Evolutionary conservation across 2,113 vertebrate species (phyloP), one percentile per base, ranked within the genome.

Genomic region (Bubo blakistoni): DNA sequence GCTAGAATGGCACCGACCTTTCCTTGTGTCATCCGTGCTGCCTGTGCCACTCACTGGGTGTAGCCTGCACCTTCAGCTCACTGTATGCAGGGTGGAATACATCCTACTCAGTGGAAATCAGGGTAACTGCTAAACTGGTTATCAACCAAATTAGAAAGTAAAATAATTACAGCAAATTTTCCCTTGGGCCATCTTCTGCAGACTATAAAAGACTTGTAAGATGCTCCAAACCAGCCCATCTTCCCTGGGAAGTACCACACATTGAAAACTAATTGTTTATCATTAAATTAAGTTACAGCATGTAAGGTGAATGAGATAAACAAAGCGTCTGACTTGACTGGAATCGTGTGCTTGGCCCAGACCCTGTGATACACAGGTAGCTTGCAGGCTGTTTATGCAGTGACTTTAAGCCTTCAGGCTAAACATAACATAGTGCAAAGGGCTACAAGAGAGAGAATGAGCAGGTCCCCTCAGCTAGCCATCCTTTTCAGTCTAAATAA

Each of bases 131-230:
- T 54, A 38, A 87, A 83, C n/a, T 67, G n/a, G 38, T 51, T 85
- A 87, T 14, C 54, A 80, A 36, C 12, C 49, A 27, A 61, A 90
- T 85, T 9, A 80, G 70, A 62, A 91, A 80, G 58, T 30, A 77
- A 89, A 89, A 94, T 66, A 72, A 94, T 95, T 82, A 80, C 62
- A 86, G 62, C 46, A 93, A 85, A 34, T 82, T 81, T 80, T 44
- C 96, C 86, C 87, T 27, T 18, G 49, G 69, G 91, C 13, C 77
- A 58, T 76, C 62, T 78, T 82, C 84, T 71, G 54, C 74, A 86
- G 67, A 66, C 29, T 79, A 52, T 70, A 80, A 10, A 78, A 81
- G 55, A 20, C n/a, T 55, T 69, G 0, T 20, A n/a, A 73, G 72
- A 78, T 40, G 11, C 7, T 66, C 38, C 2, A 32, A 86, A 69